Base-by-base conservation (phyloP, 2,797 vertebrate genomes). In the Brachyalestes nurse region DNA sequence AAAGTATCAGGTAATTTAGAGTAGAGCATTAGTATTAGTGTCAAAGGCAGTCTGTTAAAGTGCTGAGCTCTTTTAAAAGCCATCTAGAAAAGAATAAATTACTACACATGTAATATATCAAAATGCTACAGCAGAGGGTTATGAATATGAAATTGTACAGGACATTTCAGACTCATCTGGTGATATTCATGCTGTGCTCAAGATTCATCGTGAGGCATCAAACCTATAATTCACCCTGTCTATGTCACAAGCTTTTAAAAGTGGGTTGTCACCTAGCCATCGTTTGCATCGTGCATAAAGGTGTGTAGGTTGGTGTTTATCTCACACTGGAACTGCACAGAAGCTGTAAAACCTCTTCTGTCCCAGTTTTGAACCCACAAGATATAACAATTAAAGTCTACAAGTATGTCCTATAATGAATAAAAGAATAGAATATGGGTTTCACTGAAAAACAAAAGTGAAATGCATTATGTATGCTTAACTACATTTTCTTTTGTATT, bases 341-440 rank as follows among this genome's bases (percentile, higher is more conserved):
- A 66, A 66, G 66, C 60, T 57, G 14, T 42, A 65, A 79, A 79
- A 53, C 58, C 19, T 79, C 45, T 64, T 79, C 47, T 55, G 61
- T 53, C 2, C 34, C 34, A 25, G 47, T 64, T 73, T 53, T 34
- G 7, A 55, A 16, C 25, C 49, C 49, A 40, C 34, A 65, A 25
- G 13, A 64, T 28, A 5, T 25, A 62, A n/a, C 62, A 73, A 65
- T 79, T 62, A 72, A 79, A 16, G 45, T 10, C 69, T 64, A 14
- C 4, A 65, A 19, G 17, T 19, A n/a, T 40, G 17, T 64, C 16
- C 25, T 38, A 34, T 28, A 55, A 6, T 64, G 70, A 79, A 42
- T 38, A 17, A 55, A 60, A 49, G 57, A 53, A 28, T 65, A 23
- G 53, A 51, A 55, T 72, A 9, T 72, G 19, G n/a, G 6, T 40